These are phyloP conservation scores for Orientallactaga bullata DNA, from an alignment of 2,113 vertebrate genomes.

Conservation along the genomic window DNA sequence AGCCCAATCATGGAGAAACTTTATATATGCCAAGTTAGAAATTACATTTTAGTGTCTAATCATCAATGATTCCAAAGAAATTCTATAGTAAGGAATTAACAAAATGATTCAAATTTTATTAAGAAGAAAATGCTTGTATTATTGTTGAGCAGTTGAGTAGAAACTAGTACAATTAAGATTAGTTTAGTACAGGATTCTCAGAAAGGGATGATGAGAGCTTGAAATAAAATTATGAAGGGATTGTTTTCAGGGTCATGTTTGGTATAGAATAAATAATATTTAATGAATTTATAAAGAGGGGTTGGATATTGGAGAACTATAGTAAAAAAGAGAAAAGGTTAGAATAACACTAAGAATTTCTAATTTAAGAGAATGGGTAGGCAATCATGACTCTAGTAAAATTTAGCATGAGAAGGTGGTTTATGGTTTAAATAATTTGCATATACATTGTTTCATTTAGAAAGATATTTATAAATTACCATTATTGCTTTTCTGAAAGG, in stretches of 20 bases:
- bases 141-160: neutral
- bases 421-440: conserved; percentile 21
- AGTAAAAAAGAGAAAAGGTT: neutral
- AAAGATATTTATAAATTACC: neutral
- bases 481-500: neutral
- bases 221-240: conserved; percentile 3
- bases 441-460: conserved; percentile 30
- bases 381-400: neutral
- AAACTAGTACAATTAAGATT: neutral
- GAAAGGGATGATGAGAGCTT: neutral
- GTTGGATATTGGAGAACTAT: neutral
- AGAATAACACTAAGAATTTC: neutral
- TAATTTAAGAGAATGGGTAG: neutral
- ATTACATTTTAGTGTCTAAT: conserved; percentile 10
- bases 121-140: neutral
- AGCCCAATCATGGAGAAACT: neutral
- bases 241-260: neutral
- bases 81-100: neutral
- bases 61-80: conserved; percentile 2
- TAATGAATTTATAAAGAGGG: neutral
- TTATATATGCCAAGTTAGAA: neutral
- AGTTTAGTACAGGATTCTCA: neutral
- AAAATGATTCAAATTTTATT: conserved; percentile 26
- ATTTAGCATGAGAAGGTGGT: neutral
- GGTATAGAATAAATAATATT: neutral